Percentiles rank a stretch among this genome's conserved stretches.
Conservation (phyloP, 64 coral and sea anemone species). For the Montipora capricornis region DNA sequence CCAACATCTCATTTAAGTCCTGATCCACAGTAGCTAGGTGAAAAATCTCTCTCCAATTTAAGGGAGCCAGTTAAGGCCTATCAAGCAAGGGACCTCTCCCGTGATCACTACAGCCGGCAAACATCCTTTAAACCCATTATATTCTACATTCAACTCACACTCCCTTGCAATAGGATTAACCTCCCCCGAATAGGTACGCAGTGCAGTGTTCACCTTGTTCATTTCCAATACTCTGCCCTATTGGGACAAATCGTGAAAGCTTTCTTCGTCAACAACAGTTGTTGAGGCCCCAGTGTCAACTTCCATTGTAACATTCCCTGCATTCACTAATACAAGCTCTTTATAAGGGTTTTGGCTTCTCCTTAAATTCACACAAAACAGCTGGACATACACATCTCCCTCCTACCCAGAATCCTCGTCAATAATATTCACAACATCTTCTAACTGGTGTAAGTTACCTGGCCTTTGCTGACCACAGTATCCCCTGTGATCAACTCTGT, state of each 20-base stretch:
- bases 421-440: too few species aligned
- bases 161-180: neutral
- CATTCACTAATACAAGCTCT: neutral
- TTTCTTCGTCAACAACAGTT: constrained; percentile 4
- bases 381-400: too few species aligned
- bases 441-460: too few species aligned
- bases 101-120: neutral
- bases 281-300: neutral
- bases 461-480: too few species aligned
- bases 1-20: too few species aligned
- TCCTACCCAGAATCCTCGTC: too few species aligned
- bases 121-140: neutral
- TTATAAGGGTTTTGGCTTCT: neutral
- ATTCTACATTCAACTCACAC: constrained; percentile 10
- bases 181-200: neutral
- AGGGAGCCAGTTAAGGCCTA: too few species aligned
- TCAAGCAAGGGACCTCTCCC: neutral
- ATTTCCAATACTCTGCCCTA: neutral
- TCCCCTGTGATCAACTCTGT: too few species aligned
- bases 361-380: too few species aligned
- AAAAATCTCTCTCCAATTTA: too few species aligned
- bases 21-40: too few species aligned
- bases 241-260: neutral
- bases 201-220: neutral
- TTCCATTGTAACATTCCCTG: neutral